Evolutionary conservation across 2,113 vertebrate species (phyloP), one percentile per base, ranked within the genome.

Genomic region (Thinocorus orbignyianus): DNA sequence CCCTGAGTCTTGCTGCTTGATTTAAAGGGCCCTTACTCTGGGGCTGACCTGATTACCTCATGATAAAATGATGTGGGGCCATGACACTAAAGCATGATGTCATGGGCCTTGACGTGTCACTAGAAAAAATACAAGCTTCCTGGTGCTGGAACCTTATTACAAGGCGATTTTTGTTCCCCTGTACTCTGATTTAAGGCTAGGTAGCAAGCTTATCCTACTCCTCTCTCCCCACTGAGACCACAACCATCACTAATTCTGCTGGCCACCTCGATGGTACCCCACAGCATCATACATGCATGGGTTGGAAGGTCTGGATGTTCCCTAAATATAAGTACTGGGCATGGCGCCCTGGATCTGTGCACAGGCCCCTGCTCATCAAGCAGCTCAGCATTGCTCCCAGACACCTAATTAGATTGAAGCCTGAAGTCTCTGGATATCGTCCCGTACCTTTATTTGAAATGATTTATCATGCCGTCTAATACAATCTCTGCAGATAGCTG

Each of bases 21-120:
- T 97, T 96, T 93, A 96, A 60, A 79, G 94, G 14, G 57, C 41
- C 86, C 61, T 92, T 72, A 61, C 78, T 95, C 81, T 0, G 2
- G 0, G 11, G 26, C 84, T 96, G 95, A 96, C 96, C 96, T 10
- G 93, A 91, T 97, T 97, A 97, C 95, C 95, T 97, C 94, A 97
- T 24, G 73, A 57, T 93, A 74, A 89, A 96, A 72, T 91, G 77
- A 96, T 96, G 93, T 44, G 69, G 88, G 95, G 96, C 96, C 86
- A 2, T 2, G 90, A 96, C 92, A 95, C 86, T 0, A 6, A 91
- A 86, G 88, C 83, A 96, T 96, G 96, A 96, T 95, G 91, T 96
- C 93, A 96, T 95, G 77, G 89, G 91, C 46, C 70, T 57, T 76
- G 92, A 64, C 16, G 3, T 95, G 95, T 87, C 95, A 94, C 88